Base-by-base conservation (phyloP, 2,113 vertebrate species). In the Nesogale talazaci region DNA sequence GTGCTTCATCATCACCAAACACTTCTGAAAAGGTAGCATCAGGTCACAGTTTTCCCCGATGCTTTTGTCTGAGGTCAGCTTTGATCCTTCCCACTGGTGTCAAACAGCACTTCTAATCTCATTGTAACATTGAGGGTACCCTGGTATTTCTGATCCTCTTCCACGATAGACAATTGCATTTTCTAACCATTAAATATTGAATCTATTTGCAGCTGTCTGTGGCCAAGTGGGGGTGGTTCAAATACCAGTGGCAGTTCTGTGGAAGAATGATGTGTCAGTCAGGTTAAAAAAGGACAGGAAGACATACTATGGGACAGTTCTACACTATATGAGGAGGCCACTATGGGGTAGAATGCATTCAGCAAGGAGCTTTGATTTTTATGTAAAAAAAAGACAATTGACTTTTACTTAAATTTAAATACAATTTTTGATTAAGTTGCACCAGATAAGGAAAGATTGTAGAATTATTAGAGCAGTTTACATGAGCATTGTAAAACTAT, bases 61-160 rank as follows among this genome's bases (percentile, higher is more conserved):
- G 76, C 40, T 63, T 70, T 42, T 52, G 46, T 52, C 34, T 31
- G 70, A 61, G 40, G 25, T 76, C 46, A 77, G 34, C 94, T 95
- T 95, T 95, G 95, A 93, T 92, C 92, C 83, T 88, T 75, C 56
- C 4, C 1, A 56, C 72, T 56, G 75, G 36, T 83, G 46, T 94
- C 27, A 3, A 8, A 76, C 67, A 36, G 90, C 94, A 88, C 83
- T 12, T 87, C 86, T 86, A 36, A 94, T 92, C 91, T 97, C 42
- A n/a, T 7, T 69, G 31, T 83, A 80, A 38, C n/a, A 80, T 65
- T 83, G 76, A 93, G 87, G 80, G 67, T 61, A 76, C 25, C 20
- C 36, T 25, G 70, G 69, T 59, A 38, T 80, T 56, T 38, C 34
- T 0, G 0, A 84, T 31, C 42, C 1, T 87, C 83, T 91, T 83